Conservation (phyloP, 2,888 invertebrate species). For the Leistus spinibarbis region DNA sequence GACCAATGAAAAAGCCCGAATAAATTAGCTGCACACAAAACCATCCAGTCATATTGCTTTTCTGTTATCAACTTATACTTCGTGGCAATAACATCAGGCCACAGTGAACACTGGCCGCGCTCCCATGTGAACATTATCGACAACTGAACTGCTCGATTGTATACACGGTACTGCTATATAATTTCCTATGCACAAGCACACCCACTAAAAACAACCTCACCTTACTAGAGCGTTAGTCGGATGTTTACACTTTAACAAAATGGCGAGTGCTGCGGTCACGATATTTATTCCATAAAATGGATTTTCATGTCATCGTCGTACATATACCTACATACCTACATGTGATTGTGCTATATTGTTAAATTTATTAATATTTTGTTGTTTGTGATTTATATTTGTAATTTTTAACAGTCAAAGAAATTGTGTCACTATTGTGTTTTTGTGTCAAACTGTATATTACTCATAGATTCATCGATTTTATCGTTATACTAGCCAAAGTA, state of each 20-base stretch:
- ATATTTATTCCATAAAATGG: slow-evolving; percentile 33
- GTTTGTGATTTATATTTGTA: background rate
- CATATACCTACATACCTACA: background rate
- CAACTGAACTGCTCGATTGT: slow-evolving; percentile 32
- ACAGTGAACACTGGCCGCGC: background rate
- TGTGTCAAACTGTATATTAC: background rate
- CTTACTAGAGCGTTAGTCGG: slow-evolving; percentile 37
- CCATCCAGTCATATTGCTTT: slow-evolving; percentile 43
- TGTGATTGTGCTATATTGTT: background rate
- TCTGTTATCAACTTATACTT: slow-evolving; percentile 43
- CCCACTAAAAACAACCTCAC: slow-evolving; percentile 42
- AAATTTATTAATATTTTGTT: background rate
- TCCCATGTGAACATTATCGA: background rate
- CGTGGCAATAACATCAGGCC: slow-evolving; percentile 42
- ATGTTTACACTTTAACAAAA: slow-evolving; percentile 41
- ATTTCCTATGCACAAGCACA: slow-evolving; percentile 44
- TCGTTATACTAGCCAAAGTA: no score
- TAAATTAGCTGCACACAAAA: slow-evolving; percentile 43
- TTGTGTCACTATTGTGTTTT: background rate
- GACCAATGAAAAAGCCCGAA: slow-evolving; percentile 42
- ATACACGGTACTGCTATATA: slow-evolving; percentile 42
- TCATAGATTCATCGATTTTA: background rate
- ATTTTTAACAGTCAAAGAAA: background rate
- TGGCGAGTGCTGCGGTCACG: slow-evolving; percentile 37
- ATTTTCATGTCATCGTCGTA: background rate